Evolutionary conservation across 2,888 invertebrate species (phyloP).

Genomic region (Volucella bombylans): DNA sequence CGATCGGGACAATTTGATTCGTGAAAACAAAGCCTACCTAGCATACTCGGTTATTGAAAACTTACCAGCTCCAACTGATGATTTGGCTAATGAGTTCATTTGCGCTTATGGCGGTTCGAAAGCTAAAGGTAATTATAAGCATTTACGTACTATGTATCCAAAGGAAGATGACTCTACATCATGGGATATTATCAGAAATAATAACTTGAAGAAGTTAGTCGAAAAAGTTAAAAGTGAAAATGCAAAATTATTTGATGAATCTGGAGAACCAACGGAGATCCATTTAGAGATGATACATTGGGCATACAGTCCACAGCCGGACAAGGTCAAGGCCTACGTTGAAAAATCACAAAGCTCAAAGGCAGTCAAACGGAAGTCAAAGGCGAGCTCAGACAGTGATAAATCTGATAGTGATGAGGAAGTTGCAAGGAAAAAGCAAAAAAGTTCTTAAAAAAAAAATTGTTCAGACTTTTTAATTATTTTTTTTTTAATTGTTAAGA

Average conservation of each 20-base stretch:
- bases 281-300: constrained; percentile 88
- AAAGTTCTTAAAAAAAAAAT: constrained; percentile 41
- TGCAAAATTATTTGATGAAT: constrained; percentile 85
- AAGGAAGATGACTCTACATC: constrained; percentile 84
- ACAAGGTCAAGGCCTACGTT: constrained; percentile 86
- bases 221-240: constrained; percentile 85
- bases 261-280: constrained; percentile 87
- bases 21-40: constrained; percentile 88
- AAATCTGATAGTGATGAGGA: constrained; percentile 59
- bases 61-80: constrained; percentile 84
- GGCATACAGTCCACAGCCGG: constrained; percentile 89
- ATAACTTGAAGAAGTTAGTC: constrained; percentile 85
- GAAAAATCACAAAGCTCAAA: constrained; percentile 77
- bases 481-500: constrained; percentile 9
- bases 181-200: constrained; percentile 90
- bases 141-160: constrained; percentile 86
- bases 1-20: constrained; percentile 86
- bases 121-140: constrained; percentile 85
- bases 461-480: not conserved
- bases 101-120: constrained; percentile 87
- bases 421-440: constrained; percentile 55
- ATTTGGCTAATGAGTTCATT: constrained; percentile 84
- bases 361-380: constrained; percentile 82
- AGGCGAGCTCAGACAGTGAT: constrained; percentile 75
- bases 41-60: constrained; percentile 85